These are phyloP conservation scores for Epicauta chinensis DNA, from an alignment of 1,140 invertebrate genomes.

Conservation along the genomic window DNA sequence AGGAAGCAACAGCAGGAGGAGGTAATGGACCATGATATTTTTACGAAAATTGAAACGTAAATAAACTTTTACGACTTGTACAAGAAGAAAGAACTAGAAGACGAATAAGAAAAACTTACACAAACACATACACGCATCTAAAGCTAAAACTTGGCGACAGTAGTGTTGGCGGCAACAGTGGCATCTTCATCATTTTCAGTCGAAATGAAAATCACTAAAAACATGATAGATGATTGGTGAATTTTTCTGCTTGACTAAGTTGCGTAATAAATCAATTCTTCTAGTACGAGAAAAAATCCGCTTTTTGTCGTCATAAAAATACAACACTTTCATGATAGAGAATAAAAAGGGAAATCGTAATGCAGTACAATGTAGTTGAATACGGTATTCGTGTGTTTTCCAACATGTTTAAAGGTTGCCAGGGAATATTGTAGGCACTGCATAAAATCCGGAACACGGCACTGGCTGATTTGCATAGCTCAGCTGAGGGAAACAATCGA, in stretches of 20 bases:
- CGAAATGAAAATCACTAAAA: conserved; percentile 4
- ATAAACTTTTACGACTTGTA: conserved; percentile 34
- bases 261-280: not conserved
- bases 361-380: conserved; percentile 9
- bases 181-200: not conserved
- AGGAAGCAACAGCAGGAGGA: not conserved
- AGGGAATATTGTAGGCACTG: conserved; percentile 28
- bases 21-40: conserved; percentile 39
- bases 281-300: not conserved
- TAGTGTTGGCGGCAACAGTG: no score
- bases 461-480: conserved; percentile 41
- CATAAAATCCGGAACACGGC: conserved; percentile 42
- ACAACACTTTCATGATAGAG: not conserved
- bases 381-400: conserved; percentile 19
- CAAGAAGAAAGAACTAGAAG: no score
- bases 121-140: not conserved
- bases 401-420: conserved; percentile 28
- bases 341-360: conserved; percentile 5
- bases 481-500: conserved; percentile 42
- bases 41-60: conserved; percentile 41
- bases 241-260: no score
- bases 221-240: conserved; percentile 6
- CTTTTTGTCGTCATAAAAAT: no score
- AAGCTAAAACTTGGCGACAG: no score
- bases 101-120: no score